These are phyloP conservation scores for Cygnus atratus DNA, from an alignment of 2,113 vertebrate genomes.

Conservation along the genomic window DNA sequence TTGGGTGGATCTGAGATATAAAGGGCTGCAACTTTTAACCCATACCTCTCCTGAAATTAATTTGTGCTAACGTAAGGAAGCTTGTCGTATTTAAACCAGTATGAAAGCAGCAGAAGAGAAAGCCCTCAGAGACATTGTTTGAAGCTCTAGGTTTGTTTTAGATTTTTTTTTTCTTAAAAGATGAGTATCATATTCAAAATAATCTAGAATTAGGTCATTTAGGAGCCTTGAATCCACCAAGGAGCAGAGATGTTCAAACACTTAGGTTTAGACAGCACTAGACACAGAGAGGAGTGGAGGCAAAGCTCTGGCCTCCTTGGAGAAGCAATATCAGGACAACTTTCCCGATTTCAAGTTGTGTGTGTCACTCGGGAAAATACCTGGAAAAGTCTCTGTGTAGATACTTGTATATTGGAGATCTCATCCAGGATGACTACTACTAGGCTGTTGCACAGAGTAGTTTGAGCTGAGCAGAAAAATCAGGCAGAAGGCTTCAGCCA, in stretches of 20 bases:
- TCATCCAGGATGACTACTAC: background rate
- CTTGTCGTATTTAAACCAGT: background rate
- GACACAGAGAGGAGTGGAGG: background rate
- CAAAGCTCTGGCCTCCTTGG: background rate
- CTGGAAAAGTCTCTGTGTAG: background rate
- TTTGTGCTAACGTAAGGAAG: background rate
- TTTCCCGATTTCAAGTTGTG: background rate
- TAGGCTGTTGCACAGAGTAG: background rate
- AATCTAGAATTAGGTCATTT: background rate
- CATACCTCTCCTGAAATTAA: background rate
- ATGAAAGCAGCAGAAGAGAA: background rate
- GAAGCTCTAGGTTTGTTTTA: background rate
- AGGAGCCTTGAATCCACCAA: background rate
- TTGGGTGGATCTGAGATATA: background rate
- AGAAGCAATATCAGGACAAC: background rate
- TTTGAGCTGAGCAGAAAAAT: background rate
- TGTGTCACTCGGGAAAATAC: background rate
- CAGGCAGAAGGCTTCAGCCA: background rate
- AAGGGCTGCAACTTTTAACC: background rate
- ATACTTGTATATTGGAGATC: rapidly evolving
- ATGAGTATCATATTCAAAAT: background rate
- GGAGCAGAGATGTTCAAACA: background rate
- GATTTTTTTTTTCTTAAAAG: background rate
- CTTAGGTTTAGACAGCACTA: background rate
- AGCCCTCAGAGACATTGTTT: background rate